phyloP scores from a whole-genome alignment of 2,797 vertebrate genomes.

The Catamblyrhynchus diadema region DNA sequence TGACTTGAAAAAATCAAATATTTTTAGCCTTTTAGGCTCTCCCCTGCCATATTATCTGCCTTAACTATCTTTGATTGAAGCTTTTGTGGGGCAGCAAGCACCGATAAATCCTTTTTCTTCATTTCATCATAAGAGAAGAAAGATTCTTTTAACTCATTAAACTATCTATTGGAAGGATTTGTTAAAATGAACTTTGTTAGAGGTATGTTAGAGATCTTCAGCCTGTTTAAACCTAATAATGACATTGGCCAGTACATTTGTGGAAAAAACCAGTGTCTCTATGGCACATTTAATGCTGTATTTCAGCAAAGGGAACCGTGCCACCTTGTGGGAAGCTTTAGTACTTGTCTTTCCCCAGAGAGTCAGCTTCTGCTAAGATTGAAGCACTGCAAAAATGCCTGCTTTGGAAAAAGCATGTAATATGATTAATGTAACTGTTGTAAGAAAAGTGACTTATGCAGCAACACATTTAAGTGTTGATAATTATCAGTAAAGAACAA shows the following conservation, averaged over 20 bases:
- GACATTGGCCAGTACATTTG: not conserved
- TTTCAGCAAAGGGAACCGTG: slow-evolving; percentile 42
- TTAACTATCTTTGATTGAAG: not conserved
- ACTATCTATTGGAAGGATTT: not conserved
- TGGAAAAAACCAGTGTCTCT: not conserved
- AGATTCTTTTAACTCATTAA: not conserved
- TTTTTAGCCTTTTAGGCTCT: not conserved
- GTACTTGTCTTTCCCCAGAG: not conserved
- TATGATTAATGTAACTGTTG: not conserved
- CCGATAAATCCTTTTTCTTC: not conserved
- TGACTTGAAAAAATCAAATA: not conserved
- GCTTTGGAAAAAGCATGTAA: not conserved
- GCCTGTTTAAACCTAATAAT: not conserved
- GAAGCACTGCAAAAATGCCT: not conserved
- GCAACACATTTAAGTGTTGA: not conserved
- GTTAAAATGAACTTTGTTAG: not conserved
- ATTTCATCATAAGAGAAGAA: not conserved
- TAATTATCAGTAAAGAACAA: not conserved
- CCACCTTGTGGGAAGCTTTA: slow-evolving; percentile 66
- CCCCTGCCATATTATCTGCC: not conserved
- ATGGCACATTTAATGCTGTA: not conserved
- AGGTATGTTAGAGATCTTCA: not conserved
- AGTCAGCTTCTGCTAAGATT: not conserved
- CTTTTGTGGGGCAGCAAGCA: not conserved
- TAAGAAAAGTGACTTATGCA: not conserved